phyloP scores from a whole-genome alignment of 1,140 invertebrate species.

The Galleria mellonella region DNA sequence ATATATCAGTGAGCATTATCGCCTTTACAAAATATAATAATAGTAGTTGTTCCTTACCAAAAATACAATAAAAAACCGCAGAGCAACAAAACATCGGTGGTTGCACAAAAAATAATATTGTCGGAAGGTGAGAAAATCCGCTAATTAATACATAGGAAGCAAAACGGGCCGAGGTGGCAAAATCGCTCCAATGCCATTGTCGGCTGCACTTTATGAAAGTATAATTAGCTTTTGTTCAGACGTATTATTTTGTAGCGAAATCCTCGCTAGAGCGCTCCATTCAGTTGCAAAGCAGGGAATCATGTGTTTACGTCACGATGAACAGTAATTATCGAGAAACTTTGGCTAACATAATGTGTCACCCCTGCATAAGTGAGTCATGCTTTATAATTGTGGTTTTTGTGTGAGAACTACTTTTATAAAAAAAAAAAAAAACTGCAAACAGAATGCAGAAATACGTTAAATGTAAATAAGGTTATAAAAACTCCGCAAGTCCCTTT shows the following conservation, averaged over 20 bases:
- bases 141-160: constrained; percentile 53
- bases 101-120: constrained; percentile 42
- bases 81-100: constrained; percentile 18
- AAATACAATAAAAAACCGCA: constrained; percentile 7
- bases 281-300: constrained; percentile 49
- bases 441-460: constrained; percentile 15
- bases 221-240: constrained; percentile 64
- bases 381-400: constrained; percentile 45
- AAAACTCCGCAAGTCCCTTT: constrained; percentile 35
- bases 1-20: too few species aligned
- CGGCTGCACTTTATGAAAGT: constrained; percentile 35
- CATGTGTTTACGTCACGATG: constrained; percentile 48
- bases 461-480: constrained; percentile 37
- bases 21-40: too few species aligned
- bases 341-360: constrained; percentile 25
- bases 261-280: constrained; percentile 26
- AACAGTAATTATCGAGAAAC: constrained; percentile 50
- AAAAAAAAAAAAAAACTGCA: constrained; percentile 3
- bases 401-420: constrained; percentile 11
- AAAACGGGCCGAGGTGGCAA: constrained; percentile 37
- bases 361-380: constrained; percentile 48
- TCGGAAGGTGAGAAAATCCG: constrained; percentile 66
- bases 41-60: neutral
- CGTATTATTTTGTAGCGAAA: constrained; percentile 44
- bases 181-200: constrained; percentile 39